A percentile compares a stretch with the other conserved stretches of the same genome.
These are phyloP conservation scores for Leptobrachium ailaonicum DNA, from an alignment of 2,113 vertebrate species.

Conservation along the genomic window DNA sequence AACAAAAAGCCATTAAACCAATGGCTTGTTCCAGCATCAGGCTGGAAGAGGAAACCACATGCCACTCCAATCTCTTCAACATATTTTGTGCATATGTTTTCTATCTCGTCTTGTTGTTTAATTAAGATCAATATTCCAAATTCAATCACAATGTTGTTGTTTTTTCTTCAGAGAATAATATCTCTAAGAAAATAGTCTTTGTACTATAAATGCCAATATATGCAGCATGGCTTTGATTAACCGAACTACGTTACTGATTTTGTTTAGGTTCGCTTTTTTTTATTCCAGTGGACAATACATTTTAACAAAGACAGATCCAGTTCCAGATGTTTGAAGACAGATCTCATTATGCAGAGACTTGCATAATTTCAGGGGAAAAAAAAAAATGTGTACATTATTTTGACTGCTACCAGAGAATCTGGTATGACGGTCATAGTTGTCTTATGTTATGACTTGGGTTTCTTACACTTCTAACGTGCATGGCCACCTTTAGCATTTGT, in stretches of 20 bases:
- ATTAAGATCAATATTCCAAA: constrained; percentile 59
- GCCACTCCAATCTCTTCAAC: constrained; percentile 54
- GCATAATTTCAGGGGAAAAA: neutral
- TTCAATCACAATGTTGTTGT: constrained; percentile 54
- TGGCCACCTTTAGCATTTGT: too few species aligned
- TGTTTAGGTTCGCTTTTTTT: constrained; percentile 43
- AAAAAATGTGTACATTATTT: neutral
- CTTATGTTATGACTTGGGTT: too few species aligned
- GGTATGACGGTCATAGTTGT: too few species aligned
- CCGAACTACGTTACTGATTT: constrained; percentile 47
- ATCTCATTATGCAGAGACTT: neutral
- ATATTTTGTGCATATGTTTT: constrained; percentile 57
- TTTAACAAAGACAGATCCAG: constrained; percentile 38
- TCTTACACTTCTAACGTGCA: too few species aligned
- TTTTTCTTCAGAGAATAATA: constrained; percentile 55
- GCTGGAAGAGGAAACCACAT: constrained; percentile 50
- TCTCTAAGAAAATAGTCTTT: constrained; percentile 53
- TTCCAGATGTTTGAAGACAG: constrained; percentile 4
- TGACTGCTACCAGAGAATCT: neutral
- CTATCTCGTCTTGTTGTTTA: constrained; percentile 57
- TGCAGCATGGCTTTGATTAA: constrained; percentile 46
- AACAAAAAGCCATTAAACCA: constrained; percentile 33
- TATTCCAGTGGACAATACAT: constrained; percentile 25
- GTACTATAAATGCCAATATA: constrained; percentile 51
- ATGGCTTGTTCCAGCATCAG: constrained; percentile 39